Evolutionary conservation across 1,140 invertebrate genomes (phyloP).

Genomic region (Musca vetustissima): DNA sequence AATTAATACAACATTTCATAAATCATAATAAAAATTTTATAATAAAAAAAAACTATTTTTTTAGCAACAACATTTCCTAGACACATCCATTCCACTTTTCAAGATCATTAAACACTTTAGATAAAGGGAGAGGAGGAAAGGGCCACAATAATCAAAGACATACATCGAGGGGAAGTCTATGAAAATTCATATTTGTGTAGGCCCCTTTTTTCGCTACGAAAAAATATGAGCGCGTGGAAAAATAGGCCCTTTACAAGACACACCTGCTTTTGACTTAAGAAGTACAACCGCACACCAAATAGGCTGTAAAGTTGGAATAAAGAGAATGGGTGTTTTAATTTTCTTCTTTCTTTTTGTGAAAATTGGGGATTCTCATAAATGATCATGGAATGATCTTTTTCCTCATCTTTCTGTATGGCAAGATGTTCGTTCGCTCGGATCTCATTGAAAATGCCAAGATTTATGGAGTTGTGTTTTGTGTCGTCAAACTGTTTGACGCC

Average conservation of each 20-base stretch:
- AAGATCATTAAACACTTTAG: conserved; percentile 19
- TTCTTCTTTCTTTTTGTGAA: no score
- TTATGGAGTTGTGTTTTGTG: conserved; percentile 11
- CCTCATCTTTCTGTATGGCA: no score
- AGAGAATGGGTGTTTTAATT: conserved; percentile 10
- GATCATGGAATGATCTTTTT: no score
- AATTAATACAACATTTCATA: background rate
- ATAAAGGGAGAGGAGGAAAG: no score
- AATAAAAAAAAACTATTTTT: background rate
- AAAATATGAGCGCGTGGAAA: no score
- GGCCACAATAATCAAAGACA: no score
- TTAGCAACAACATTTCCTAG: no score
- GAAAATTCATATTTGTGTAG: background rate
- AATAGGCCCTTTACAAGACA: no score
- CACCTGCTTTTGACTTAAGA: conserved; percentile 2
- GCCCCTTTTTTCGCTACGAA: no score
- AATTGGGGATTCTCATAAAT: no score
- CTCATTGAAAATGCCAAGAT: background rate
- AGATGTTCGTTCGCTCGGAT: background rate
- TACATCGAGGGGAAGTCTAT: background rate
- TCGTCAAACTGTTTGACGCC: conserved; percentile 6
- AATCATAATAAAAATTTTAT: background rate
- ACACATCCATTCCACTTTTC: background rate
- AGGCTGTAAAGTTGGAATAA: no score
- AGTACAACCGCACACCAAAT: no score